Evolutionary conservation across 2,888 invertebrate species (phyloP).

Genomic region (Steinernema hermaphroditum): DNA sequence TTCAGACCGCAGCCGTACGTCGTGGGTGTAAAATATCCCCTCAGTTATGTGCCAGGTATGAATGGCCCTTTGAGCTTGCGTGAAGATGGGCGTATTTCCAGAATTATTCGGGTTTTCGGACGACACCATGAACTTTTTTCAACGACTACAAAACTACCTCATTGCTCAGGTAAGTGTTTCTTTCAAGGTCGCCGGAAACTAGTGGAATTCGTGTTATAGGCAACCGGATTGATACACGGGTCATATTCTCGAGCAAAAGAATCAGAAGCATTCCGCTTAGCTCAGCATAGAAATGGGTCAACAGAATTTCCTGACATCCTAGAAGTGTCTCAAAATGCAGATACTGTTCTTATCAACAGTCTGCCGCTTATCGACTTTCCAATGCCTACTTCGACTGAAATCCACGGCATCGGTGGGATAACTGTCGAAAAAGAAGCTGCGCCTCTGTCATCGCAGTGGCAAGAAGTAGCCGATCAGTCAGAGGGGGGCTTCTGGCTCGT

Average conservation of each 20-base stretch:
- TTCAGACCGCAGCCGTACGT: conserved; percentile 52
- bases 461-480: conserved; percentile 43
- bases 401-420: conserved; percentile 50
- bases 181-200: neutral
- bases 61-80: too few species aligned
- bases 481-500: conserved; percentile 48
- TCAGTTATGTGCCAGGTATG: conserved; percentile 61
- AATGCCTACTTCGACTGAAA: conserved; percentile 49
- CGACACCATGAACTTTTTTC: conserved; percentile 47
- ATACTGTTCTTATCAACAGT: conserved; percentile 52
- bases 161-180: conserved; percentile 34
- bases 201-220: conserved; percentile 18
- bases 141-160: conserved; percentile 41
- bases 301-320: conserved; percentile 36
- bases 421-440: conserved; percentile 41
- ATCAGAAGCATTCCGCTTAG: conserved; percentile 32
- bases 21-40: conserved; percentile 54
- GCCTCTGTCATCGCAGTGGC: conserved; percentile 44
- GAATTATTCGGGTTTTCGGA: conserved; percentile 58
- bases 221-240: conserved; percentile 40
- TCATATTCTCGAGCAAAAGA: conserved; percentile 27
- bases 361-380: conserved; percentile 57
- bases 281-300: conserved; percentile 17
- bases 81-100: too few species aligned
- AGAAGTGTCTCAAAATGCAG: conserved; percentile 36